Evolutionary conservation across 2,113 vertebrate genomes (phyloP), one percentile per base, ranked within the genome.

Genomic region (human): DNA sequence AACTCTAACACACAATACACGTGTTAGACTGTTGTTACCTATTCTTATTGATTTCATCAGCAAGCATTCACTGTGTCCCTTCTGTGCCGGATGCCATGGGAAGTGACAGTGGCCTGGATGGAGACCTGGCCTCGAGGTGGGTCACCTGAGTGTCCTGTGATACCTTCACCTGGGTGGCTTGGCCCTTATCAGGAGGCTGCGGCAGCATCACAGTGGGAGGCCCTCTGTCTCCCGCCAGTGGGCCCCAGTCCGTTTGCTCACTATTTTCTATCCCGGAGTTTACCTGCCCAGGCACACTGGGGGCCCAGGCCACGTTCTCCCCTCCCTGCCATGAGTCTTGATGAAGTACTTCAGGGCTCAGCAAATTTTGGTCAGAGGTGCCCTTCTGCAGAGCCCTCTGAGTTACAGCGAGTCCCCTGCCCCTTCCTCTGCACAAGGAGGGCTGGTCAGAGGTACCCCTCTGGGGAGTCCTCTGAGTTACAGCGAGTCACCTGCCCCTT

Each of bases 51-150:
- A 10, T 23, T 32, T 48, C 10, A 0, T 3, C 23, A 38, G 55
- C 0, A 7, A 13, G 14, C 13, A 7, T 4, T 35, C 5, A 1
- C 11, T 0, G 0, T 25, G 59, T 2, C 55, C 59, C 82, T 76
- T 55, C 80, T 52, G 82, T 73, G 57, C 52, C 0, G 0, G 78
- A 35, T 20, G 61, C 70, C 1, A 0, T 18, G 27, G 48, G 30
- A 25, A 32, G 40, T 45, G 57, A 43, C 12, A 12, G 1, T 43
- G 38, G 7, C 55, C 30, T 40, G 14, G 1, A 48, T 4, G 32
- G 57, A 32, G 4, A 17, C 61, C 13, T 57, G 16, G n/a, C 3
- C 5, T 3, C 14, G 32, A 55, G 25, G 35, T 1, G 59, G 43
- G 14, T 38, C 38, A n/a, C 32, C 43, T 2, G 5, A 61, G 40